These are phyloP conservation scores for Vireo altiloquus DNA, from an alignment of 2,113 vertebrate genomes.

Conservation along the genomic window DNA sequence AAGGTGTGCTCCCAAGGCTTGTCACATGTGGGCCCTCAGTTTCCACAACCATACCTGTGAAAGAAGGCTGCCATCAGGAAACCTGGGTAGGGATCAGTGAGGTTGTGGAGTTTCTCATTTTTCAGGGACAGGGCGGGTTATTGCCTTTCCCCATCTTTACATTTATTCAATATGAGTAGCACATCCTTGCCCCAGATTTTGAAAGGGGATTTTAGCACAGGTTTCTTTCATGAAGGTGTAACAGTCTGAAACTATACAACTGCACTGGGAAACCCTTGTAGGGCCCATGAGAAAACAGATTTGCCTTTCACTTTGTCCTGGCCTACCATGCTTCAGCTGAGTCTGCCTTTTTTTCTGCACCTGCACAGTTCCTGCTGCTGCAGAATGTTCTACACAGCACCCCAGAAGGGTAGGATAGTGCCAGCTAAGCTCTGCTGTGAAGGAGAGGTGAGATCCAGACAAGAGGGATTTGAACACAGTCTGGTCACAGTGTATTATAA, in stretches of 20 bases:
- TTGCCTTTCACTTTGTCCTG: not conserved
- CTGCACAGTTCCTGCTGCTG: conserved; percentile 9
- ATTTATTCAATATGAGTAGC: not conserved
- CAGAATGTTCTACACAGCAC: not conserved
- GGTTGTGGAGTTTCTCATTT: not conserved
- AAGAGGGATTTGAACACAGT: not conserved
- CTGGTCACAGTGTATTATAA: not conserved
- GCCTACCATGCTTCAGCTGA: not conserved
- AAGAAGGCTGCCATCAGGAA: not conserved
- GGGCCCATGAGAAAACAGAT: not conserved
- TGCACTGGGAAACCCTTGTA: not conserved
- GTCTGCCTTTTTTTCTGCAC: not conserved
- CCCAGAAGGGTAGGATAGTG: not conserved
- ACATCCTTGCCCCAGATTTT: not conserved
- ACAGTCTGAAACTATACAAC: not conserved
- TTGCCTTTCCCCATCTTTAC: not conserved
- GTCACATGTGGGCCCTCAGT: not conserved
- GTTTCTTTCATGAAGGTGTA: not conserved
- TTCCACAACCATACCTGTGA: not conserved
- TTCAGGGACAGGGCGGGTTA: not conserved
- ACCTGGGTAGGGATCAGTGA: not conserved
- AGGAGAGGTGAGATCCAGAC: conserved; percentile 14
- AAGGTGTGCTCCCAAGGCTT: not conserved
- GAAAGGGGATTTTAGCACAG: not conserved
- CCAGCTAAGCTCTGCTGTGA: conserved; percentile 3